Percentiles rank a stretch among this genome's conserved stretches.
Evolutionary conservation across 64 coral and sea anemone genomes (phyloP).

Genomic region (Dendronephthya gigantea): DNA sequence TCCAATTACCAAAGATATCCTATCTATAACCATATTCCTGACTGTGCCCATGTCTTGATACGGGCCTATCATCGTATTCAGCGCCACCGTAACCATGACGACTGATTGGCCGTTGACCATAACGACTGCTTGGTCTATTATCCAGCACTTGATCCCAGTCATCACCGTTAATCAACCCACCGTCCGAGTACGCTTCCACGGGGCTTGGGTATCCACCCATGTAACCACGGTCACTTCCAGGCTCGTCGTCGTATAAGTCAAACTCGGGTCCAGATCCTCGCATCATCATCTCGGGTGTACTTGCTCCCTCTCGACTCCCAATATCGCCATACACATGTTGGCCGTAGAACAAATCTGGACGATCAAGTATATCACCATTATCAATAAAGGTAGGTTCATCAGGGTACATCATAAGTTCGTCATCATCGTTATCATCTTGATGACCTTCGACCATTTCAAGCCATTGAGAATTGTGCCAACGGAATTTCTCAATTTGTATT

Average conservation of each 20-base stretch:
- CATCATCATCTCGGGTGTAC: conserved; percentile 76
- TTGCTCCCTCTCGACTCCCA: conserved; percentile 78
- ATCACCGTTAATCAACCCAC: conserved; percentile 24
- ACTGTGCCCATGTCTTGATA: not conserved
- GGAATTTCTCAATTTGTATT: conserved; percentile 90
- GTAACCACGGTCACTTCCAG: conserved; percentile 18
- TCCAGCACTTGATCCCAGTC: conserved; percentile 28
- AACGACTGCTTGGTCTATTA: conserved; percentile 62
- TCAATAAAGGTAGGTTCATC: conserved; percentile 69
- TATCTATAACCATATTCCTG: conserved; percentile 12
- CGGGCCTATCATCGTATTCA: conserved; percentile 54
- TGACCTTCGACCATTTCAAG: conserved; percentile 87
- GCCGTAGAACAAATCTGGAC: conserved; percentile 92
- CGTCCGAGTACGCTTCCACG: conserved; percentile 32
- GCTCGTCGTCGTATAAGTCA: conserved; percentile 57
- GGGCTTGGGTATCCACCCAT: conserved; percentile 55
- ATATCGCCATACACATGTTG: conserved; percentile 94
- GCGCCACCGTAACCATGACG: conserved; percentile 41
- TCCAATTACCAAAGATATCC: not conserved
- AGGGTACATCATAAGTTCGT: conserved; percentile 48
- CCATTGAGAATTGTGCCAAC: conserved; percentile 99
- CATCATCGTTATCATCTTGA: conserved; percentile 59
- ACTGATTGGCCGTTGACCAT: conserved; percentile 52
- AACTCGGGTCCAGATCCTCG: conserved; percentile 48
- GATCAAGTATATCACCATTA: conserved; percentile 65